Evolutionary conservation across 2,888 invertebrate species (phyloP).

Genomic region (Callyntrura sp.): DNA sequence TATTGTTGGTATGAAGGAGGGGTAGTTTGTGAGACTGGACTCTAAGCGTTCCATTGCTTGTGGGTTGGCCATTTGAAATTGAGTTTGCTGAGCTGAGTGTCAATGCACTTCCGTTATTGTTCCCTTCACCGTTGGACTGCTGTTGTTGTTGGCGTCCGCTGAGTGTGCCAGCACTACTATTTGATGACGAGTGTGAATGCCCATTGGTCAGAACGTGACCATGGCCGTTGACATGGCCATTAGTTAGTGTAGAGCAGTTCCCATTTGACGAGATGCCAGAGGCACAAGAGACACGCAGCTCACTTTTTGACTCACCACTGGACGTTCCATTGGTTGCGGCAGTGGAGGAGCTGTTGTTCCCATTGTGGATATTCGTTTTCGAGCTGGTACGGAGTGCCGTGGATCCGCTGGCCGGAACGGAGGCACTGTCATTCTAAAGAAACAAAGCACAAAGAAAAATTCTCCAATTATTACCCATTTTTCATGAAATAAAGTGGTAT

Average conservation of each 20-base stretch:
- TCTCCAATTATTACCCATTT: neutral
- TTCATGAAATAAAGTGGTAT: neutral
- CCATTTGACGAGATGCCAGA: conserved; percentile 83
- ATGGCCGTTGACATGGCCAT: conserved; percentile 83
- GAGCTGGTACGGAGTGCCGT: conserved; percentile 84
- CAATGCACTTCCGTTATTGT: conserved; percentile 83
- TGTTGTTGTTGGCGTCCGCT: conserved; percentile 82
- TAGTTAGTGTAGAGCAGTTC: conserved; percentile 82
- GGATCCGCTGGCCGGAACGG: conserved; percentile 83
- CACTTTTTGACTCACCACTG: conserved; percentile 83
- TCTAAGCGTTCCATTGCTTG: conserved; percentile 83
- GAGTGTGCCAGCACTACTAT: conserved; percentile 81
- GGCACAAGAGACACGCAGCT: conserved; percentile 83
- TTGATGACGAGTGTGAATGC: conserved; percentile 81
- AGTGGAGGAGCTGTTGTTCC: conserved; percentile 82
- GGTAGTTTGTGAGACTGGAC: conserved; percentile 84
- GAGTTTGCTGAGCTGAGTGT: conserved; percentile 83
- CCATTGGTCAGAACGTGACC: conserved; percentile 82
- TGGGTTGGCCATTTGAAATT: conserved; percentile 81
- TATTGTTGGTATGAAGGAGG: conserved; percentile 83
- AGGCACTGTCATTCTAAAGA: conserved; percentile 83
- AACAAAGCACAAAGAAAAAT: conserved; percentile 35
- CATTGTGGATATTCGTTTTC: conserved; percentile 84
- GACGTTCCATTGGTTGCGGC: conserved; percentile 82
- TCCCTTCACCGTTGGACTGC: conserved; percentile 82